phyloP scores from a whole-genome alignment of 2,797 vertebrate species.

The Glossophaga mutica region DNA sequence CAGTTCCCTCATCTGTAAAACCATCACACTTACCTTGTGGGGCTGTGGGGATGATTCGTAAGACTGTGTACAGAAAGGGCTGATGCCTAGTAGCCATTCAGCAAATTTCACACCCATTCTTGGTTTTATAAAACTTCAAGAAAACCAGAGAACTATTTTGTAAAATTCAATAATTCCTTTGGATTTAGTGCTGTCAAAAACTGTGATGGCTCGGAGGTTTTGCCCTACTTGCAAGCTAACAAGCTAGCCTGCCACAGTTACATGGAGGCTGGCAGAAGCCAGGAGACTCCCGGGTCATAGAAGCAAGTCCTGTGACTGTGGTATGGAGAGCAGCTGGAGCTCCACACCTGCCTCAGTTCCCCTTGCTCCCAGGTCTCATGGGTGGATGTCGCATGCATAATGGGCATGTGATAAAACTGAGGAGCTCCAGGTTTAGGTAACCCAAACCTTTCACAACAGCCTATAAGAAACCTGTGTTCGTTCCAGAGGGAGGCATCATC shows the following conservation, averaged over 20 bases:
- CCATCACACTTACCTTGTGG: background rate
- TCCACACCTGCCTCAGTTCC: background rate
- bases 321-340: background rate
- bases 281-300: background rate
- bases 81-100: background rate
- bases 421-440: background rate
- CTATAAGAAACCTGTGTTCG: background rate
- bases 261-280: background rate
- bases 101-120: background rate
- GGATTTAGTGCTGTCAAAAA: background rate
- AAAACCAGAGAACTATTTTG: background rate
- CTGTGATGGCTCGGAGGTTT: background rate
- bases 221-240: background rate
- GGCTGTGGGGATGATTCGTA: background rate
- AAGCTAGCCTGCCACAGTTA: background rate
- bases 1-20: background rate
- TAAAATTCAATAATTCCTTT: conserved; percentile 13
- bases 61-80: background rate
- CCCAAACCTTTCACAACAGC: background rate
- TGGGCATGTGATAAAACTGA: background rate
- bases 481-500: background rate
- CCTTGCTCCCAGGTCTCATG: background rate
- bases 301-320: background rate
- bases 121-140: background rate
- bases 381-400: no score